Evolutionary conservation across 2,888 invertebrate species (phyloP), one percentile per base, ranked within the genome.

Genomic region (Phlogophora meticulosa): DNA sequence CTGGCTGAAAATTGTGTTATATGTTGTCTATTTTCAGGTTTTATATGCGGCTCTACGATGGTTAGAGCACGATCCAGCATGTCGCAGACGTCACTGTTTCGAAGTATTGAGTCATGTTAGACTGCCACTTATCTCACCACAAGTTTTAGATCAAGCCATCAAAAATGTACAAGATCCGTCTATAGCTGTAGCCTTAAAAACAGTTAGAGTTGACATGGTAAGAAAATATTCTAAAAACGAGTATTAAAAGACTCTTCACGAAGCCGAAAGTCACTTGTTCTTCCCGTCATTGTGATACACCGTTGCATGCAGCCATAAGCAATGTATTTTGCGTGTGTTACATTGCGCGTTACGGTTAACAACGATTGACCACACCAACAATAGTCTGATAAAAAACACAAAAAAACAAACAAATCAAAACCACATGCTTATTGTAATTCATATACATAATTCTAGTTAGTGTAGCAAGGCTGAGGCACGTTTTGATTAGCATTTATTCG

Each of bases 31-130:
- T 73, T 84, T 87, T 43, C 87, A 98, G 97, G 97, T 98, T 70
- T 97, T 98, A 89, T 97, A 97, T 89, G 98, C 98, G 62, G 98
- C 98, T 20, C 94, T 99, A 78, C 96, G 97, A 80, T 99, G 99
- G 99, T 97, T 99, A 55, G 97, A 97, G 78, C 97, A 98, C 86
- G 98, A 98, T 87, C 97, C 98, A 17, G 94, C 96, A 20, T 96
- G 97, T 58, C 96, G 99, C 61, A 96, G 98, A 76, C 97, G 97
- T 72, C 97, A 97, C 89, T 98, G 99, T 72, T 98, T 98, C 88
- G 98, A 98, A 92, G 97, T 99, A 67, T 93, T 99, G 72, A 96
- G 97, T 71, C 97, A 97, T 84, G 97, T 99, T 51, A 96, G 99
- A 79, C 96, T 99, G 83, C 97, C 98, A 2, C 96, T 99, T 48